Conservation (phyloP, 2,888 invertebrate species). For the Pristionchus entomophagus region DNA sequence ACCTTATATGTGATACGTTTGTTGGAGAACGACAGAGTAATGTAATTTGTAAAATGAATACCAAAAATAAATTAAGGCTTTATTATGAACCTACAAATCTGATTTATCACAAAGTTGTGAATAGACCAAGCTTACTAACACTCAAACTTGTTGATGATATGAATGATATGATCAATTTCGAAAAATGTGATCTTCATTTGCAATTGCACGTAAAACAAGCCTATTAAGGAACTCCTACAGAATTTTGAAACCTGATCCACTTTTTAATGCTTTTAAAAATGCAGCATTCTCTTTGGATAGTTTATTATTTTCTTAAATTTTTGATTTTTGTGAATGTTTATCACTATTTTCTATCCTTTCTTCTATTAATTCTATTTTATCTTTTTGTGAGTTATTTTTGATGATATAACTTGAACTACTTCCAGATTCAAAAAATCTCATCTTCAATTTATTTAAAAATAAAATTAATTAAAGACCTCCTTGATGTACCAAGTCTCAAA, state of each 20-base stretch:
- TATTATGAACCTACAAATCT: constrained; percentile 48
- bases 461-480: constrained; percentile 40
- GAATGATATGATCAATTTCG: constrained; percentile 45
- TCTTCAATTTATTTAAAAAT: constrained; percentile 43
- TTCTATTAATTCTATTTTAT: constrained; percentile 51
- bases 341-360: constrained; percentile 38
- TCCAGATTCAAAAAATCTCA: constrained; percentile 51
- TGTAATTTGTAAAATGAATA: constrained; percentile 45
- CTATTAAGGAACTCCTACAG: too few relatives aligned
- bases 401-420: constrained; percentile 51
- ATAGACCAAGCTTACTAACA: neutral
- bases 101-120: constrained; percentile 41
- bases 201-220: constrained; percentile 34
- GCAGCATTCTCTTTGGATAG: constrained; percentile 25
- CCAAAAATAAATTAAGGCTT: neutral
- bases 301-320: neutral
- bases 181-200: constrained; percentile 48
- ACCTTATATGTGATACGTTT: constrained; percentile 43
- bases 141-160: constrained; percentile 35
- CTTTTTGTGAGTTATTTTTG: constrained; percentile 52
- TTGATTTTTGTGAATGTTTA: neutral
- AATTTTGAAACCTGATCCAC: constrained; percentile 51
- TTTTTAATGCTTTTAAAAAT: constrained; percentile 46
- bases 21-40: constrained; percentile 40
- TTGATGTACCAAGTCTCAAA: neutral